Conservation (phyloP, 2,113 vertebrate species). For the Seriola dumerili region DNA sequence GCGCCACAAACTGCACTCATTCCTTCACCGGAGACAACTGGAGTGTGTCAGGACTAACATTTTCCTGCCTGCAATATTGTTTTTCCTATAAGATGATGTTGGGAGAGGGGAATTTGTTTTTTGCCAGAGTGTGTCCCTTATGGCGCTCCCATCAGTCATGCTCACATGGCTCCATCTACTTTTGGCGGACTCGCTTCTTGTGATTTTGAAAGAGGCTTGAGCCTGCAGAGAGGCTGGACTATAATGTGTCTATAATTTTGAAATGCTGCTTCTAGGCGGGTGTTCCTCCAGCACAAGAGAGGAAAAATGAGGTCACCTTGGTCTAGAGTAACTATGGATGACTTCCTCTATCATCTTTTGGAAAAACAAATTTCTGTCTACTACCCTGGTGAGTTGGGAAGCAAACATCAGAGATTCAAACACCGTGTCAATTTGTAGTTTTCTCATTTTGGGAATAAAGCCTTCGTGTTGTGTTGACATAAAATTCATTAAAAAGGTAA, state of each 20-base stretch:
- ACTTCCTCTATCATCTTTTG: not conserved
- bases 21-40: slow-evolving; percentile 37
- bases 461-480: not conserved
- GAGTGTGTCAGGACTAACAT: slow-evolving; percentile 42
- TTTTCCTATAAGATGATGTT: slow-evolving; percentile 33
- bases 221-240: slow-evolving; percentile 30
- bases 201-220: slow-evolving; percentile 49
- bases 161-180: slow-evolving; percentile 56
- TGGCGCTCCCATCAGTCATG: slow-evolving; percentile 55
- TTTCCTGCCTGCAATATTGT: slow-evolving; percentile 12
- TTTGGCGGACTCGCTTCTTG: slow-evolving; percentile 44
- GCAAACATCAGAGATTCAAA: not conserved
- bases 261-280: slow-evolving; percentile 36
- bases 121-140: slow-evolving; percentile 28
- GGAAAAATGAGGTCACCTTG: slow-evolving; percentile 45
- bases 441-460: not conserved
- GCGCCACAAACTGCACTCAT: slow-evolving; percentile 18
- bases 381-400: not conserved
- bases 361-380: slow-evolving; percentile 18
- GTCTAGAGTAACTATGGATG: slow-evolving; percentile 3
- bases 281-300: not conserved
- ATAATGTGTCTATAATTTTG: slow-evolving; percentile 58
- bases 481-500: not conserved
- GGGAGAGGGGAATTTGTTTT: slow-evolving; percentile 31
- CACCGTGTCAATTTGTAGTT: not conserved